A percentile compares a stretch with the other conserved stretches of the same genome.
These are phyloP conservation scores for Pristis pectinata DNA, from an alignment of 2,797 vertebrate species.

Conservation along the genomic window DNA sequence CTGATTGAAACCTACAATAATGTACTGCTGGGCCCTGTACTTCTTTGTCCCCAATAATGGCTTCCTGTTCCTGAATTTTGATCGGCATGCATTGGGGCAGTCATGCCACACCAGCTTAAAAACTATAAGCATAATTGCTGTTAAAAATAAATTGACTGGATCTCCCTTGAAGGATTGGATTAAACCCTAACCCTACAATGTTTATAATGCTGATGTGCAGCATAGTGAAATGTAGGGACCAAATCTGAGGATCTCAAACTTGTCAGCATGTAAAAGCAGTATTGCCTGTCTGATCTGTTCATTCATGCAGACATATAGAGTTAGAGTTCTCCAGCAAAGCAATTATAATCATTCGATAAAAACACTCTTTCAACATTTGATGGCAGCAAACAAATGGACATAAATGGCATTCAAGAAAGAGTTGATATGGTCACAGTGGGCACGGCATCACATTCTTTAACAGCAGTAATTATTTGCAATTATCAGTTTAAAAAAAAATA, in stretches of 20 bases:
- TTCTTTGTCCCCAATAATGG: background rate
- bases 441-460: background rate
- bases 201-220: background rate
- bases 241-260: background rate
- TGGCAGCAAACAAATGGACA: background rate
- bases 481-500: background rate
- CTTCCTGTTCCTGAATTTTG: background rate
- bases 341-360: background rate
- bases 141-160: background rate
- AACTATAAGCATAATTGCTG: too few species aligned
- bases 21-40: background rate
- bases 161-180: background rate
- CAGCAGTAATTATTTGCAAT: background rate
- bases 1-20: background rate
- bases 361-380: background rate
- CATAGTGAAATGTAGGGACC: background rate
- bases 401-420: background rate
- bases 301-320: background rate
- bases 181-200: background rate
- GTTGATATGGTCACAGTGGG: background rate
- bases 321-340: background rate
- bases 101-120: too few species aligned
- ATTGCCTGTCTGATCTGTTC: background rate
- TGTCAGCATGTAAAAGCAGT: background rate
- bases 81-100: too few species aligned